Evolutionary conservation across 1,140 invertebrate genomes (phyloP).

Genomic region (Centruroides vittatus): DNA sequence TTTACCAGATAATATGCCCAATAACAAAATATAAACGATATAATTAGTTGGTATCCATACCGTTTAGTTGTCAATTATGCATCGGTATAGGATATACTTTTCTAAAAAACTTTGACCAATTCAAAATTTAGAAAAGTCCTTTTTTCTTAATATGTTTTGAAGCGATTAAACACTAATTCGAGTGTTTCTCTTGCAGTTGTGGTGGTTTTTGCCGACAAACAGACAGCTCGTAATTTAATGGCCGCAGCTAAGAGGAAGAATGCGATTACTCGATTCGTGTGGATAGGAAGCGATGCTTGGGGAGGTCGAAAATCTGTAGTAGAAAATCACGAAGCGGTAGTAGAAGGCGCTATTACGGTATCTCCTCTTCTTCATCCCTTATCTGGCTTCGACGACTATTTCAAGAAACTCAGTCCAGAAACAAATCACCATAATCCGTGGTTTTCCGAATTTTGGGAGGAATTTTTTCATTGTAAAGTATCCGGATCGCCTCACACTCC

Average conservation of each 20-base stretch:
- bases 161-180: background rate
- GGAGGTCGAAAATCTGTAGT: constrained; percentile 27
- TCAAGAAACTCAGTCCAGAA: constrained; percentile 28
- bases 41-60: too few relatives aligned
- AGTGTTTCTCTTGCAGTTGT: constrained; percentile 30
- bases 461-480: constrained; percentile 35
- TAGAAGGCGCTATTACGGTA: constrained; percentile 40
- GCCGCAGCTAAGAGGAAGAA: constrained; percentile 29
- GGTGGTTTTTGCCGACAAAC: constrained; percentile 39
- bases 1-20: too few relatives aligned
- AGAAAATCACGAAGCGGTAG: constrained; percentile 23
- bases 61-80: too few relatives aligned
- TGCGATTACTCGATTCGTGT: constrained; percentile 31
- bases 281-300: constrained; percentile 42
- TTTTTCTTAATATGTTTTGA: too few relatives aligned
- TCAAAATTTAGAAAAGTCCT: too few relatives aligned
- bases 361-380: constrained; percentile 35
- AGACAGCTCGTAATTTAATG: constrained; percentile 32
- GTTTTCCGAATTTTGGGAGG: constrained; percentile 51
- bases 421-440: constrained; percentile 29
- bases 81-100: too few relatives aligned
- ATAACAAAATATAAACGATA: too few relatives aligned
- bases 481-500: constrained; percentile 8
- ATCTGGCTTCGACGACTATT: constrained; percentile 39
- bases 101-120: too few relatives aligned